Conservation (phyloP, 2,888 invertebrate species). For the Lordiphosa fenestrarum region DNA sequence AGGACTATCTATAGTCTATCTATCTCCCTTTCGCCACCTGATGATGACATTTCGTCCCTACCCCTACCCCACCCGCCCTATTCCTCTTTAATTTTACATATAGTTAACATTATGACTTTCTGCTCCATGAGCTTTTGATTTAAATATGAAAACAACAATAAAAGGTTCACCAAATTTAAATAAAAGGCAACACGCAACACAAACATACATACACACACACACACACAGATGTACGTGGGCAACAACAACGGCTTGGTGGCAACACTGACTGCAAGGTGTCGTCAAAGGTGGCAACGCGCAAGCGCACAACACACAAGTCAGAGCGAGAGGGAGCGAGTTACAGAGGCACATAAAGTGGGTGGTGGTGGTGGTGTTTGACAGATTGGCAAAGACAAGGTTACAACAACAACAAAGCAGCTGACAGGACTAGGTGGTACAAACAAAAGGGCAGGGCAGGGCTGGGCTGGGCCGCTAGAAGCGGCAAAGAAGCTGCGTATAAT, state of each 20-base stretch:
- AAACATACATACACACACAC: background rate
- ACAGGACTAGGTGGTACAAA: conserved; percentile 28
- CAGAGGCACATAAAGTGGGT: conserved; percentile 11
- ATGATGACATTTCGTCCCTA: background rate
- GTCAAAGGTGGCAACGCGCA: conserved; percentile 36
- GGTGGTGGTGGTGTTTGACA: conserved; percentile 1
- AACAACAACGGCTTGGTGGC: conserved; percentile 42
- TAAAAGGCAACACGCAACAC: conserved; percentile 22
- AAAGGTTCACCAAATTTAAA: conserved; percentile 29
- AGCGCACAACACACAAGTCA: conserved; percentile 22
- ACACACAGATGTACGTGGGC: too few relatives aligned
- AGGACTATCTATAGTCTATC: too few relatives aligned
- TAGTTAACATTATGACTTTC: conserved; percentile 41
- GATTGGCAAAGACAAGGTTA: conserved; percentile 59
- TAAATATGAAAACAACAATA: conserved; percentile 34
- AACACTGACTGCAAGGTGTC: conserved; percentile 42
- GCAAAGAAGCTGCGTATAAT: conserved; percentile 25
- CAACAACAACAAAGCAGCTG: conserved; percentile 59
- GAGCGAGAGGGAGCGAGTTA: conserved; percentile 18
- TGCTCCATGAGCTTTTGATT: conserved; percentile 40
- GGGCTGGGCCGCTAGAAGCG: conserved; percentile 7
- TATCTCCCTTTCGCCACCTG: background rate
- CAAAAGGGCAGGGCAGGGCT: conserved; percentile 19
- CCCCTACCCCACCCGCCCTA: conserved; percentile 5
- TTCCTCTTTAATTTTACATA: conserved; percentile 17